A percentile compares a stretch with the other conserved stretches of the same genome.
Conservation (phyloP, 1,140 invertebrate species). For the Antheraea mylitta region DNA sequence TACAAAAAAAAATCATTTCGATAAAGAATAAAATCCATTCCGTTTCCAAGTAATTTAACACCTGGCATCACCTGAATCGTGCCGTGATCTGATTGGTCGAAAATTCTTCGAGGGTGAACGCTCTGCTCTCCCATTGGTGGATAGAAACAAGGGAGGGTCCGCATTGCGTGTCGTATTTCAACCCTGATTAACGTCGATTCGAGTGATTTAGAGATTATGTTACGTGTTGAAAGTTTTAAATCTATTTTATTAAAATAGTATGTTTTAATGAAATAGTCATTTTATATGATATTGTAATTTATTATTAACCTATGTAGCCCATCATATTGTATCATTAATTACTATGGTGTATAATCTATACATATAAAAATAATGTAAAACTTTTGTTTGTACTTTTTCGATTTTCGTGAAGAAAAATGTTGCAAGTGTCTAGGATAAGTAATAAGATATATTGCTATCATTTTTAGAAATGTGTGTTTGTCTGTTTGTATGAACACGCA, state of each 20-base stretch:
- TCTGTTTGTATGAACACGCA: too few relatives aligned
- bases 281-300: too few relatives aligned
- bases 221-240: background rate
- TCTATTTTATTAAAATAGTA: background rate
- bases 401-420: too few relatives aligned
- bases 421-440: too few relatives aligned
- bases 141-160: constrained; percentile 32
- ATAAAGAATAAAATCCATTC: background rate
- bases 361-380: too few relatives aligned
- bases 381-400: too few relatives aligned
- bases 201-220: constrained; percentile 37
- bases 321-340: too few relatives aligned
- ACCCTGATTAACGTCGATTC: constrained; percentile 35
- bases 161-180: constrained; percentile 27
- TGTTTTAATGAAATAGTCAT: too few relatives aligned
- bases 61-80: constrained; percentile 48
- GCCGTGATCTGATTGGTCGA: constrained; percentile 38
- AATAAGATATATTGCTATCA: too few relatives aligned
- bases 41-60: constrained; percentile 21
- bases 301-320: too few relatives aligned
- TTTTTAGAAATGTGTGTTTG: too few relatives aligned
- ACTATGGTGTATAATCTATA: too few relatives aligned
- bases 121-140: constrained; percentile 32
- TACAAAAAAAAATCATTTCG: background rate
- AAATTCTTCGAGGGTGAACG: constrained; percentile 39